Percentiles rank a stretch among this genome's conserved stretches.
These are phyloP conservation scores for Mormoops blainvillei DNA, from an alignment of 2,113 vertebrate genomes.

Conservation along the genomic window DNA sequence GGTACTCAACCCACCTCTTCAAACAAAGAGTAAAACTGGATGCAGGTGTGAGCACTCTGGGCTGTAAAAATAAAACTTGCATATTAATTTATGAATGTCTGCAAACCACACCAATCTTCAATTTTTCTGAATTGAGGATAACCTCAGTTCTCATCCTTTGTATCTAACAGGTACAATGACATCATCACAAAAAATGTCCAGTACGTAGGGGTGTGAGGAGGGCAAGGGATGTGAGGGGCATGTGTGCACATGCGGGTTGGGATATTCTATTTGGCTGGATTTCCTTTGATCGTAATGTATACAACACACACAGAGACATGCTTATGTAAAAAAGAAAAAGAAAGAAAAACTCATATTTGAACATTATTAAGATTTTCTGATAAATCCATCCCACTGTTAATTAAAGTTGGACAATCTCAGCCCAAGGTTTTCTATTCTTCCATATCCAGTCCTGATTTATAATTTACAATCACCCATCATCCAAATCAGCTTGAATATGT, in stretches of 20 bases:
- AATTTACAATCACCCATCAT: neutral
- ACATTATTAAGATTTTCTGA: neutral
- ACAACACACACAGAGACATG: neutral
- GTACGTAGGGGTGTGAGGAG: neutral
- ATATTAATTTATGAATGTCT: neutral
- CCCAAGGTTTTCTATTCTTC: neutral
- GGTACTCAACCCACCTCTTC: neutral
- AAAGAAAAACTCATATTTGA: neutral
- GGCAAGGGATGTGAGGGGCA: neutral
- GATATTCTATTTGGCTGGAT: neutral
- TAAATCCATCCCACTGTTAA: neutral
- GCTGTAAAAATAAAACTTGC: neutral
- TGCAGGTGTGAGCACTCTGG: neutral
- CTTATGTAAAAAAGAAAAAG: neutral
- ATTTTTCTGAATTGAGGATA: neutral
- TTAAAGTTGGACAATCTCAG: neutral
- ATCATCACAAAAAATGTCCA: constrained; percentile 7
- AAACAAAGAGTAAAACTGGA: neutral
- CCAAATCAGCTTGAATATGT: neutral
- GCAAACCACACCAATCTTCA: neutral
- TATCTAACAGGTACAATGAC: neutral
- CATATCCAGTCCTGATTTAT: neutral
- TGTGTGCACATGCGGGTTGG: neutral
- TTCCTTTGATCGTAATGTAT: neutral
- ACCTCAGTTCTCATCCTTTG: neutral